Conservation (phyloP, 2,888 invertebrate genomes). For the Drosophila sordidapex region DNA sequence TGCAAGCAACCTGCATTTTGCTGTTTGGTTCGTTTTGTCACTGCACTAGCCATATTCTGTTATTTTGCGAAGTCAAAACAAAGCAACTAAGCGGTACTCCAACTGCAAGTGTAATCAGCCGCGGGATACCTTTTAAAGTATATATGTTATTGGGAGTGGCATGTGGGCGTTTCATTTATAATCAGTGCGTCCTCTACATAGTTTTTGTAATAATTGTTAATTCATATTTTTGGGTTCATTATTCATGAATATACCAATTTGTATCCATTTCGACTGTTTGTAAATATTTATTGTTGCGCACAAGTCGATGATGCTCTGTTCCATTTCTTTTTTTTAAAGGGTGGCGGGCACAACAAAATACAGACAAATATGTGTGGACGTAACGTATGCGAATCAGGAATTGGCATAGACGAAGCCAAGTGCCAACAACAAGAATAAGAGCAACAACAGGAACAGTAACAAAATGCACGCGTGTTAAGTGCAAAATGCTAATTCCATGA, state of each 20-base stretch:
- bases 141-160: background rate
- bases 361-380: background rate
- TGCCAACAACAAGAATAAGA: conserved; percentile 10
- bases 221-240: background rate
- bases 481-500: conserved; percentile 24
- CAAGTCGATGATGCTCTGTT: background rate
- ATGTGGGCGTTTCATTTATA: background rate
- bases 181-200: background rate
- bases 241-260: background rate
- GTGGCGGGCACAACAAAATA: background rate
- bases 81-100: conserved; percentile 21
- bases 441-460: conserved; percentile 1
- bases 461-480: conserved; percentile 45
- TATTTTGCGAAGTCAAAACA: conserved; percentile 52
- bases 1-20: conserved; percentile 35
- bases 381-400: conserved; percentile 5
- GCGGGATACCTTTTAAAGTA: background rate
- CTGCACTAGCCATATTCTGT: conserved; percentile 9
- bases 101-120: background rate
- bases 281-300: background rate
- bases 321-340: background rate
- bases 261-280: background rate
- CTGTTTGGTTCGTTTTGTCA: background rate
- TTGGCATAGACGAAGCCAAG: conserved; percentile 8
- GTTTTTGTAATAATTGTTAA: background rate